phyloP scores from a whole-genome alignment of 2,113 vertebrate genomes.

The Apeltes quadracus region DNA sequence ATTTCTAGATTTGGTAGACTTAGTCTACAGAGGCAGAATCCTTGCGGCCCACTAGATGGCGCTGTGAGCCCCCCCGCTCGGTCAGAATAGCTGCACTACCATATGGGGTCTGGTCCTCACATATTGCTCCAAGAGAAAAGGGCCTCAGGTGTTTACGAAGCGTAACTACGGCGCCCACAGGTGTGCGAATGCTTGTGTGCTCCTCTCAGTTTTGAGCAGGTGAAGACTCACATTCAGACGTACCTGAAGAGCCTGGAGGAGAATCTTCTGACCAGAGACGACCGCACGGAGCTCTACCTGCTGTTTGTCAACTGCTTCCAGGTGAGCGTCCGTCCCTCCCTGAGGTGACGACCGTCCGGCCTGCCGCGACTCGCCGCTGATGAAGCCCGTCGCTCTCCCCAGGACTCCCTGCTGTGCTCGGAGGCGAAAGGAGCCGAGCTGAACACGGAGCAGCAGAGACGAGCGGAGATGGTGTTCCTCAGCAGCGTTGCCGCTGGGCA shows the following conservation, averaged over 20 bases:
- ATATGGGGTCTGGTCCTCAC: too few species aligned
- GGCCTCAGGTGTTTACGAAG: too few species aligned
- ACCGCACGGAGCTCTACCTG: constrained; percentile 76
- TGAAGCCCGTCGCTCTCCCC: not conserved
- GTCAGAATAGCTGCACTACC: too few species aligned
- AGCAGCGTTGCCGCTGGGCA: constrained; percentile 68
- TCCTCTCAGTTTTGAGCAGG: constrained; percentile 74
- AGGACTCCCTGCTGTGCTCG: constrained; percentile 73
- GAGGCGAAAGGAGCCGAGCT: constrained; percentile 1
- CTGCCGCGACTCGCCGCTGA: not conserved
- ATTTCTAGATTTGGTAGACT: too few species aligned
- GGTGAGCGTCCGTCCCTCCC: constrained; percentile 34
- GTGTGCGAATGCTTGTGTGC: not conserved
- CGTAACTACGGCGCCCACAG: too few species aligned
- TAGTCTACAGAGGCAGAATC: too few species aligned
- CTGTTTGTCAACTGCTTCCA: constrained; percentile 83
- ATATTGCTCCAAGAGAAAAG: too few species aligned
- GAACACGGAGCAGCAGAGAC: constrained; percentile 6
- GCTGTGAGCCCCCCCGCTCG: too few species aligned
- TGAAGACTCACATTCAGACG: constrained; percentile 73
- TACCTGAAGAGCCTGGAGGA: constrained; percentile 75
- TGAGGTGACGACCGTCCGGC: not conserved
- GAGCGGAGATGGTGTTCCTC: constrained; percentile 62
- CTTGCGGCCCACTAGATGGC: too few species aligned
- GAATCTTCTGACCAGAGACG: constrained; percentile 65